These are phyloP conservation scores for Mus spicilegus DNA, from an alignment of 2,113 vertebrate species.

Conservation along the genomic window DNA sequence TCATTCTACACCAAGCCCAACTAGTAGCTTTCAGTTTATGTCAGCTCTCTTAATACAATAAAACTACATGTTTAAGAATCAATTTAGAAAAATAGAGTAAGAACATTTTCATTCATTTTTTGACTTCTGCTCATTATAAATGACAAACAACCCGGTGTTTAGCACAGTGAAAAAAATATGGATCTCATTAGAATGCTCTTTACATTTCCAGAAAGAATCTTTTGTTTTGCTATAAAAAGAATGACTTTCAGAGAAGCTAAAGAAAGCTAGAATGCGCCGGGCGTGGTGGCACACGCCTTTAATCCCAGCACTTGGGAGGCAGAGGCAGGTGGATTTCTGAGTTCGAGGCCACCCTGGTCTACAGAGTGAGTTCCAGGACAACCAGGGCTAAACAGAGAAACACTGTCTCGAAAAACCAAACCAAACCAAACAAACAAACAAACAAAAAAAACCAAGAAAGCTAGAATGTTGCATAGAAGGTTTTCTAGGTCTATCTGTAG, in stretches of 20 bases:
- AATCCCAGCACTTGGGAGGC: too few species aligned
- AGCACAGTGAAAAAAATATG: neutral
- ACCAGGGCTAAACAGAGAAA: too few species aligned
- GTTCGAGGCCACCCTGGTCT: too few species aligned
- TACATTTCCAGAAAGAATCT: neutral
- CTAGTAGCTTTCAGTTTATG: neutral
- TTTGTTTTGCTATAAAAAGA: neutral
- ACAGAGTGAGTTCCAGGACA: too few species aligned
- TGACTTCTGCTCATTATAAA: neutral
- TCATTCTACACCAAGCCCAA: neutral
- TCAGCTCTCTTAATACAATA: neutral
- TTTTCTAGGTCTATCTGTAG: neutral
- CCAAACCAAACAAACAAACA: too few species aligned
- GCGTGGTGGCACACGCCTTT: too few species aligned
- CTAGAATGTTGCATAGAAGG: neutral
- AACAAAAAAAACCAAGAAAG: neutral
- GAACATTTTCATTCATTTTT: neutral
- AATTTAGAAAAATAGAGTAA: neutral
- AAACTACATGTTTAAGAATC: neutral
- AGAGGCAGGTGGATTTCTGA: too few species aligned
- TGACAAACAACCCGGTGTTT: neutral
- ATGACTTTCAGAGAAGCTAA: neutral
- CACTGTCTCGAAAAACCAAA: too few species aligned
- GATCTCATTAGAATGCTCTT: neutral
- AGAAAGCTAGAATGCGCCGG: neutral